Base-by-base conservation (phyloP, 2,888 invertebrate genomes). In the Erebia aethiops region DNA sequence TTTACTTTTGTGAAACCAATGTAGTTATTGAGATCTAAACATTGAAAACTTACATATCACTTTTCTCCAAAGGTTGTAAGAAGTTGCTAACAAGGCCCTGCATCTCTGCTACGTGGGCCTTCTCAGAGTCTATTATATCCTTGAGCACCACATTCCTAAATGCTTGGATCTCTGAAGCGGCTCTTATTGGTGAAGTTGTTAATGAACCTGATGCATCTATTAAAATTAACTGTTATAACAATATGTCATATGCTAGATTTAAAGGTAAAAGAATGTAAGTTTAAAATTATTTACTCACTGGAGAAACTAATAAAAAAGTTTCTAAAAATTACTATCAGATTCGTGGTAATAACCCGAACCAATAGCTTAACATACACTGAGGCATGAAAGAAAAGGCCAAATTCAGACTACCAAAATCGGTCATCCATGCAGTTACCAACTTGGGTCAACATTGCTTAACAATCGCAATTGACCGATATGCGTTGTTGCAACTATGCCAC, bases 41-140 rank as follows among this genome's bases (percentile, higher is more conserved):
- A 35, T 43, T n/a, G 14, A 65, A 35, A 74, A 94, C 96, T 95
- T 94, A 98, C 99, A 98, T 95, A 80, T 97, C 96, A 86, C 96
- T 96, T 80, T 96, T 95, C 84, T 97, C 97, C 76, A 99, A 91
- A n/a, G 98, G 98, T 81, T 96, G 95, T 72, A 99, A 93, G 86
- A 98, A 98, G 86, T 97, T 97, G 80, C 95, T 96, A 74, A 97
- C 95, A 62, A 98, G 94, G 49, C 96, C 97, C 82, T 97, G 97
- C 85, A 99, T 94, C 89, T 99, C 98, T 7, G 96, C 96, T 41
- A 98, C 97, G 94, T 98, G 98, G 0, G 97, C 97, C 81, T 95
- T 96, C 90, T 99, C 99, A 8, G 98, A 98, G 85, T 99, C 98
- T 76, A 98, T 95, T 68, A 99, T 95, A 90, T 98, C 98, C 87